Conservation (phyloP, 2,113 vertebrate genomes). For the Cranoglanis bouderius region DNA sequence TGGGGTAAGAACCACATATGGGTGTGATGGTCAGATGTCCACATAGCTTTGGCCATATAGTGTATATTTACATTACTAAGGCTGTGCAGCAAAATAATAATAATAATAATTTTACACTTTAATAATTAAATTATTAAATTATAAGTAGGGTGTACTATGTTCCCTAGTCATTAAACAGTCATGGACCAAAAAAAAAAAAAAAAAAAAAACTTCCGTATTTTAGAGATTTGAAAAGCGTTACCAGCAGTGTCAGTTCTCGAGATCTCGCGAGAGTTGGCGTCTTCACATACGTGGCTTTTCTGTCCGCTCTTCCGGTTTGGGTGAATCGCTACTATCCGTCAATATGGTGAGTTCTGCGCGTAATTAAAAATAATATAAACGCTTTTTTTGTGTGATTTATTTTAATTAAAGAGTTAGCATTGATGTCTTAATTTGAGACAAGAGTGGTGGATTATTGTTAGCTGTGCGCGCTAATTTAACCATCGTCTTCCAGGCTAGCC, state of each 20-base stretch:
- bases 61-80: neutral
- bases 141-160: neutral
- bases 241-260: neutral
- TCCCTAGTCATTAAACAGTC: neutral
- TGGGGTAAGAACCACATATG: neutral
- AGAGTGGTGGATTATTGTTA: neutral
- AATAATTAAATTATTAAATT: neutral
- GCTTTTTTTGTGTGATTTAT: neutral
- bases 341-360: constrained; percentile 50
- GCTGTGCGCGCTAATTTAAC: neutral
- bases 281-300: constrained; percentile 60
- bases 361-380: neutral
- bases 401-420: neutral
- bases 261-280: constrained; percentile 33
- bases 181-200: neutral
- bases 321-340: constrained; percentile 10
- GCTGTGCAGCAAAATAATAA: neutral
- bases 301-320: neutral
- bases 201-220: neutral
- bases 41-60: neutral
- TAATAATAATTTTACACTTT: neutral
- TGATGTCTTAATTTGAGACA: neutral
- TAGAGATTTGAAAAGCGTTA: constrained; percentile 14
- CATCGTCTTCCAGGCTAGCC: neutral
- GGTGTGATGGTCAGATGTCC: neutral